Base-by-base conservation (phyloP, 2,797 vertebrate genomes). In the Sebastes aleutianus region DNA sequence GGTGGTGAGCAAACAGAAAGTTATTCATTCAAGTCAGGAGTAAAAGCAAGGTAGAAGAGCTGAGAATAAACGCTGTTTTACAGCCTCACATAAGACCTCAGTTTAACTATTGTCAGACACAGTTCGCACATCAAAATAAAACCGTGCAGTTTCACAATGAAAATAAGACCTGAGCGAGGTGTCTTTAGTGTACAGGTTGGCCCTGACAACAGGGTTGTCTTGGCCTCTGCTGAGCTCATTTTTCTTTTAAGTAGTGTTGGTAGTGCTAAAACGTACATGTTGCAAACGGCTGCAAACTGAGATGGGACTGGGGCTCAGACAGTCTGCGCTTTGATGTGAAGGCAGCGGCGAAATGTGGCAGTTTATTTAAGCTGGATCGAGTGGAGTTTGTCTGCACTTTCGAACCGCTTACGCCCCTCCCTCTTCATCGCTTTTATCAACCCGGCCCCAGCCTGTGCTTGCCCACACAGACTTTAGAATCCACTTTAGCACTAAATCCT, bases 381-480 rank as follows among this genome's bases (percentile, higher is more conserved):
- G 95, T 93, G 85, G 92, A 94, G 96, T 96, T 96, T 95, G 95
- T 95, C 95, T 97, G 96, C 96, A 96, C 96, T 97, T 96, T 96
- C 95, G 91, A 97, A 97, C 95, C 93, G 24, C 81, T 87, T 80
- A 64, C 62, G 12, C 79, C 86, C 74, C 89, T 89, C 85, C 88
- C 65, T 78, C 84, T 43, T 62, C 34, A 32, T 56, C 24, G 76
- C 93, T 94, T 93, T 93, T 87, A 93, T 92, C 92, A 92, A 78
- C 68, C 85, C 63, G 6, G 74, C 75, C 84, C 18, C 71, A 66
- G 81, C 36, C 34, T 76, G 50, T 57, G 80, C 88, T 88, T 87
- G 86, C 90, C 89, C 84, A 91, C 88, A 82, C 92, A 91, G 89
- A 89, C 85, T 83, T 82, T 20, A 50, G 79, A 89, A 91, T 69